Evolutionary conservation across 30 jellyfish, hydroid and myxozoan genomes (phyloP).

Genomic region (Cassiopea andromeda): DNA sequence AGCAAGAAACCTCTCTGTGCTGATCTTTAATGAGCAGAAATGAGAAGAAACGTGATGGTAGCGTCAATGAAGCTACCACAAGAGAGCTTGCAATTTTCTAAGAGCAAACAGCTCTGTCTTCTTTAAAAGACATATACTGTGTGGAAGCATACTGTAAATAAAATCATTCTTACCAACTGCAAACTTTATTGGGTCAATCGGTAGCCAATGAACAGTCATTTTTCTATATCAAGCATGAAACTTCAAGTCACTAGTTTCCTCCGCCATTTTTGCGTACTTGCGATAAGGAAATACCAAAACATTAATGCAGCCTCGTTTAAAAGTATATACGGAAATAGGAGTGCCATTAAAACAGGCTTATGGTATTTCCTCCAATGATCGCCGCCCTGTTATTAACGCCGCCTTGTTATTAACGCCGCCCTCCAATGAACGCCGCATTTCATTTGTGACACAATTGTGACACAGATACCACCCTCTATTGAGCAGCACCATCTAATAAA

Average conservation of each 20-base stretch:
- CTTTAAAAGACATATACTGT: neutral
- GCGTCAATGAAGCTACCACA: too few species aligned
- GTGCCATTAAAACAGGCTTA: neutral
- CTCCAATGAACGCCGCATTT: too few species aligned
- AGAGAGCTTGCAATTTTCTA: neutral
- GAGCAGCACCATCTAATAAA: too few species aligned
- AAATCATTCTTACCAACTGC: conserved; percentile 72
- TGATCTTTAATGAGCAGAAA: too few species aligned
- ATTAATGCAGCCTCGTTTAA: conserved; percentile 6
- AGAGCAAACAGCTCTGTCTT: neutral
- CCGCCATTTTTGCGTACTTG: conserved; percentile 1
- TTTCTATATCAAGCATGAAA: neutral
- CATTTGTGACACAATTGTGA: too few species aligned
- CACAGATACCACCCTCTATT: too few species aligned
- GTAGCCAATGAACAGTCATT: conserved; percentile 62
- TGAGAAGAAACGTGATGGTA: too few species aligned
- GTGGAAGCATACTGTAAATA: neutral
- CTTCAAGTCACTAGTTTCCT: neutral
- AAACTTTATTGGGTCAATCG: conserved; percentile 63
- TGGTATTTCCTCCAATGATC: too few species aligned
- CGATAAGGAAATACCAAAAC: conserved; percentile 17
- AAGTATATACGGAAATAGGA: conserved; percentile 4
- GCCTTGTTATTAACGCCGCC: too few species aligned
- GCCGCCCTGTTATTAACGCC: too few species aligned
- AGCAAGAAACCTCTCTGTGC: too few species aligned